Percentiles rank a stretch among this genome's conserved stretches.
phyloP scores from a whole-genome alignment of 2,113 vertebrate genomes.

The Chaetodon auriga region DNA sequence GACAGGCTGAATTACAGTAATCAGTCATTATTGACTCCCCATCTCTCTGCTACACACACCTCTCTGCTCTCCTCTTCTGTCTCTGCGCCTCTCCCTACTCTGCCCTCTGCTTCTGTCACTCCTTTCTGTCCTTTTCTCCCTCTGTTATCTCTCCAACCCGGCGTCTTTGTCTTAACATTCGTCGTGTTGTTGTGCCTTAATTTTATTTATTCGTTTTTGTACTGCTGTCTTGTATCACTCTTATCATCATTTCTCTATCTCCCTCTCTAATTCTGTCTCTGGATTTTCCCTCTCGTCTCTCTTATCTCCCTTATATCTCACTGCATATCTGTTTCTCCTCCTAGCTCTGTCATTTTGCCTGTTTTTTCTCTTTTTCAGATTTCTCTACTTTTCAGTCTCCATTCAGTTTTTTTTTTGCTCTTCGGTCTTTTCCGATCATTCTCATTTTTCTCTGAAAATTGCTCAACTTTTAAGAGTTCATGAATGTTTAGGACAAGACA shows the following conservation, averaged over 20 bases:
- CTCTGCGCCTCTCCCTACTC: constrained; percentile 26
- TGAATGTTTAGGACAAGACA: not conserved
- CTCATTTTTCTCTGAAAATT: not conserved
- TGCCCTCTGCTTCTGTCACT: constrained; percentile 36
- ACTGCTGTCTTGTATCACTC: constrained; percentile 30
- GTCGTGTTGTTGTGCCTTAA: constrained; percentile 8
- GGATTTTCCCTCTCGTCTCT: constrained; percentile 42
- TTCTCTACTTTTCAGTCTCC: constrained; percentile 41
- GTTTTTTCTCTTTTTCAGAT: constrained; percentile 53
- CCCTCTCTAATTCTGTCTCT: constrained; percentile 43
- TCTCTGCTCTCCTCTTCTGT: constrained; percentile 58
- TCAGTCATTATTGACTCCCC: constrained; percentile 98
- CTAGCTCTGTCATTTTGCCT: constrained; percentile 32
- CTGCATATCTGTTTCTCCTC: constrained; percentile 12
- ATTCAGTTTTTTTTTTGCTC: constrained; percentile 7
- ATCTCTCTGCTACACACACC: constrained; percentile 84
- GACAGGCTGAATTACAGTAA: constrained; percentile 99
- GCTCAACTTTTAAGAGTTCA: not conserved
- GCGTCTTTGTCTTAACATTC: constrained; percentile 17
- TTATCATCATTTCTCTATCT: constrained; percentile 44
- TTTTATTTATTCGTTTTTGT: not conserved
- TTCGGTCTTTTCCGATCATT: not conserved
- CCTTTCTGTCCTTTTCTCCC: constrained; percentile 18
- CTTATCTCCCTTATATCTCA: constrained; percentile 53
- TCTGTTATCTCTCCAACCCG: constrained; percentile 8